Evolutionary conservation across 2,888 invertebrate genomes (phyloP), one percentile per base, ranked within the genome.

Genomic region (Micropterix aruncella): DNA sequence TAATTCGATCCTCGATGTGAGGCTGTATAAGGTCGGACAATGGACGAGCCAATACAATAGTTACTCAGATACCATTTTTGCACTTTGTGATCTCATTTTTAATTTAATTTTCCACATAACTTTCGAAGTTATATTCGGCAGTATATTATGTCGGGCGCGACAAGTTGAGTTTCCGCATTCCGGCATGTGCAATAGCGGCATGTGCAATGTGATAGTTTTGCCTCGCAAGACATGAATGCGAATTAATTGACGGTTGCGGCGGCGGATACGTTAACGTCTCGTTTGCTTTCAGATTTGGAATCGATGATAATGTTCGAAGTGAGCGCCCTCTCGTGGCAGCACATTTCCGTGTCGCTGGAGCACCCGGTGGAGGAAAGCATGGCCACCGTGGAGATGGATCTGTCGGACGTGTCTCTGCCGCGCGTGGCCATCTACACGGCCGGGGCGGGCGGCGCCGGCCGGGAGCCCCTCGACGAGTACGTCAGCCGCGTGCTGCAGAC

Each of bases 301-400:
- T 77, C 70, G 53, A 78, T 83, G 52, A 76, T 86, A n/a, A 91
- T 93, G 75, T 84, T 95, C 60, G 95, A 96, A 67, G 80, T 95
- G 53, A 89, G 84, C 54, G 89, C 93, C 2, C 68, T 92, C 27
- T 91, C 92, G 0, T 85, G 90, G 73, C 86, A 87, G 49, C 89
- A 90, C 61, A 79, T 96, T 50, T 86, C 88, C 7, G 81, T 96
- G 16, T 85, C 90, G 5, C 77, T 96, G 57, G 93, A 94, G 60
- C 93, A 95, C 67, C 94, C 95, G 0, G 69, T 83, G 16, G 91
- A 92, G 57, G 93, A 93, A 61, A 85, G 88, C 48, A 83, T 95
- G 80, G 89, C 92, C 1, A 93, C 94, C 0, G 86, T 89, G 12
- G 94, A 95, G 60, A 74, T 96, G 49, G 85, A 92, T 60, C 69